These are phyloP conservation scores for Pelodiscus sinensis DNA, from an alignment of 2,113 vertebrate genomes.

Conservation along the genomic window DNA sequence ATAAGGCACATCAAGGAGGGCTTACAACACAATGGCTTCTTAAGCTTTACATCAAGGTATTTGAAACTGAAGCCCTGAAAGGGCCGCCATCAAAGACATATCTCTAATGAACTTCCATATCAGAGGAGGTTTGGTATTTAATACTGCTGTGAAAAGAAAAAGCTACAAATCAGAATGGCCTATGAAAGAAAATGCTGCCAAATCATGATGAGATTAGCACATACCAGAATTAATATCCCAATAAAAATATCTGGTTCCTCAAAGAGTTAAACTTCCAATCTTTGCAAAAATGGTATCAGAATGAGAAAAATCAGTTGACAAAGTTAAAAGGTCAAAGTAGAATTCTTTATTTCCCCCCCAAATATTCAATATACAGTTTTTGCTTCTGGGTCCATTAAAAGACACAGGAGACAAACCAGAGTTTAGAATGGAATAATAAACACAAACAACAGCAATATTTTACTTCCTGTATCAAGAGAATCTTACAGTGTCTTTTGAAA, in stretches of 20 bases:
- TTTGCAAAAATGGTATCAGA: conserved; percentile 80
- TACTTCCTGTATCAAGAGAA: conserved; percentile 15
- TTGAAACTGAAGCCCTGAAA: conserved; percentile 99
- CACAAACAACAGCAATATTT: conserved; percentile 23
- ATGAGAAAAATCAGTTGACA: conserved; percentile 77
- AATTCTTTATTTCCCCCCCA: conserved; percentile 59
- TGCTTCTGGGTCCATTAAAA: conserved; percentile 54
- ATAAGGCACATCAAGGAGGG: conserved; percentile 99
- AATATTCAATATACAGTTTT: conserved; percentile 68
- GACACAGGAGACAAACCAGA: conserved; percentile 59
- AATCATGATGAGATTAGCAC: conserved; percentile 94
- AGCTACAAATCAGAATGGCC: conserved; percentile 91
- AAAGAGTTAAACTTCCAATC: conserved; percentile 84
- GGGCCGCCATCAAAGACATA: conserved; percentile 99
- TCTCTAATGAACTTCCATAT: conserved; percentile 99
- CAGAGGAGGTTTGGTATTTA: conserved; percentile 94
- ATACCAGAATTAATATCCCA: conserved; percentile 85
- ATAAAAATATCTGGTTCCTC: conserved; percentile 83
- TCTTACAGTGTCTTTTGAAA: conserved; percentile 66
- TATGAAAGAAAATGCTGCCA: conserved; percentile 85
- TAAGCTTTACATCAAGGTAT: conserved; percentile 99
- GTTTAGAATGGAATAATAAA: conserved; percentile 61
- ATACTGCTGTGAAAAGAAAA: conserved; percentile 93
- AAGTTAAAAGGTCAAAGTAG: conserved; percentile 78
- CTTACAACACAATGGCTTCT: conserved; percentile 99